phyloP scores from a whole-genome alignment of 1,140 invertebrate species.

The Hyphantria cunea region DNA sequence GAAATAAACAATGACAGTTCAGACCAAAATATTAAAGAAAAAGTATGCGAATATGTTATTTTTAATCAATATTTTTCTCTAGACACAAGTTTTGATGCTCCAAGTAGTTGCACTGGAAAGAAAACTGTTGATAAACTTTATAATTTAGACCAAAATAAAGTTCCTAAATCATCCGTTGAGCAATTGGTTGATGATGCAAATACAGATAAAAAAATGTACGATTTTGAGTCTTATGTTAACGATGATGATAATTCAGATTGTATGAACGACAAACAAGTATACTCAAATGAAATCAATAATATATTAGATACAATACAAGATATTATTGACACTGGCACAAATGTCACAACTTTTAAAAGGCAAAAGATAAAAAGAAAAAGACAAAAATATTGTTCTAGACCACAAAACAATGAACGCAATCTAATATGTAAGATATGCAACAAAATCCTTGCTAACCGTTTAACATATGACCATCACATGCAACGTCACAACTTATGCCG shows the following conservation, averaged over 20 bases:
- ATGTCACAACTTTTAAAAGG: conserved; percentile 1
- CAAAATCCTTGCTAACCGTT: conserved; percentile 54
- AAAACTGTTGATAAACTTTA: not conserved
- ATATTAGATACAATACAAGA: conserved; percentile 34
- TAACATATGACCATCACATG: conserved; percentile 65
- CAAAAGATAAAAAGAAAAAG: conserved; percentile 23
- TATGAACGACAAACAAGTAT: not conserved
- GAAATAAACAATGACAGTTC: conserved; percentile 9
- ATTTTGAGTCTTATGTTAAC: conserved; percentile 13
- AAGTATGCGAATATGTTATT: conserved; percentile 51
- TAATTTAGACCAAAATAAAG: not conserved
- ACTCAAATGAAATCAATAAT: conserved; percentile 8
- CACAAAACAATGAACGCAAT: conserved; percentile 21
- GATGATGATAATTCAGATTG: not conserved
- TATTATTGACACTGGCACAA: conserved; percentile 18
- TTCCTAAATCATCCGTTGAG: not conserved
- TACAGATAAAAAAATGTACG: conserved; percentile 2
- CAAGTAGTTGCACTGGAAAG: not conserved
- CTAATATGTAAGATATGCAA: conserved; percentile 55
- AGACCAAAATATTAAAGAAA: conserved; percentile 39
- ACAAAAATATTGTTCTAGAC: conserved; percentile 23
- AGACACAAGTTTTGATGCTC: not conserved
- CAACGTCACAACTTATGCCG: conserved; percentile 59
- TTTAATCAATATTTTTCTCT: conserved; percentile 47
- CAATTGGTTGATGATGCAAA: conserved; percentile 1